Percentiles rank a stretch among this genome's conserved stretches.
phyloP scores from a whole-genome alignment of 1,140 invertebrate species.

The Aethina tumida region DNA sequence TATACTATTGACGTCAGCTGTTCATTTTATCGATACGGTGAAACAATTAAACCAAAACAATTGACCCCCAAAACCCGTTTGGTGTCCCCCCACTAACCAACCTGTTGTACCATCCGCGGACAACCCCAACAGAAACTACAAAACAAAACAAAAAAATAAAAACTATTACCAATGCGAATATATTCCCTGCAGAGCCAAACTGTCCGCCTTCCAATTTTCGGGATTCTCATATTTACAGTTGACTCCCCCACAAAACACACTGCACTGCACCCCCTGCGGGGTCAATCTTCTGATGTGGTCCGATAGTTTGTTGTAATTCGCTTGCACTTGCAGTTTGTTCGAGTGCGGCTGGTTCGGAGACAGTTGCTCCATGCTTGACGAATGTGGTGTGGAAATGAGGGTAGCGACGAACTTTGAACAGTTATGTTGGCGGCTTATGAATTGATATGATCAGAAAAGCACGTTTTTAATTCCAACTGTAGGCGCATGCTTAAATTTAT shows the following conservation, averaged over 20 bases:
- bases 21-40: no score
- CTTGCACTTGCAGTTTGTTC: constrained; percentile 20
- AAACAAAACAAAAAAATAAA: no score
- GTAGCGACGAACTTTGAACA: constrained; percentile 2
- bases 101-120: no score
- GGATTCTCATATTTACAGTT: constrained; percentile 72
- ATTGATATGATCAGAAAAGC: constrained; percentile 12
- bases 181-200: constrained; percentile 65
- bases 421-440: constrained; percentile 7
- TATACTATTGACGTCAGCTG: no score
- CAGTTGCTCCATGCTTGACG: no score
- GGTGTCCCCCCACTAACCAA: no score
- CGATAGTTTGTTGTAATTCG: constrained; percentile 34
- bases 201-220: constrained; percentile 50
- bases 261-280: constrained; percentile 60
- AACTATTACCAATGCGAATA: constrained; percentile 83
- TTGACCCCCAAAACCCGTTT: no score
- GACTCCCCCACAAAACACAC: constrained; percentile 71
- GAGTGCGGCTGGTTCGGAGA: no score
- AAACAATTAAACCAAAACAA: no score
- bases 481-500: constrained; percentile 21
- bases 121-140: no score
- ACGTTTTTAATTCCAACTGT: constrained; percentile 12
- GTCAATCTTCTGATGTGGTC: constrained; percentile 39
- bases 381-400: not conserved